These are phyloP conservation scores for Netelia fuscicornis DNA, from an alignment of 2,888 invertebrate species.

Conservation along the genomic window DNA sequence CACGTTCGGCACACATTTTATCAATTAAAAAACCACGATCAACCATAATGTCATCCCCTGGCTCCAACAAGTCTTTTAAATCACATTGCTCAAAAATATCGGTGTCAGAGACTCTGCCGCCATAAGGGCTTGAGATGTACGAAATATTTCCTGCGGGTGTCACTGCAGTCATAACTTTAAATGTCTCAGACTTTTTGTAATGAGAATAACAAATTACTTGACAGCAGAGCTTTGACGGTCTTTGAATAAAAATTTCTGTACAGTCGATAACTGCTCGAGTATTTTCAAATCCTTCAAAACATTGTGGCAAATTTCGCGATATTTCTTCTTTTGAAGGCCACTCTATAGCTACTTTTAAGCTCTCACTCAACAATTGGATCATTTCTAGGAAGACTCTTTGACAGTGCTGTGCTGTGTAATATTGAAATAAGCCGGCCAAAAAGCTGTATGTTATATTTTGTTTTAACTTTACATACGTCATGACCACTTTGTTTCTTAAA, in stretches of 20 bases:
- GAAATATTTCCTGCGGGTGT: constrained; percentile 68
- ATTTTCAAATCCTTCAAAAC: constrained; percentile 69
- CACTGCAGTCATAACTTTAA: constrained; percentile 69
- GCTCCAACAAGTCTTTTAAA: constrained; percentile 34
- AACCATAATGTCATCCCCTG: constrained; percentile 27
- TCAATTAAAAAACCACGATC: constrained; percentile 36
- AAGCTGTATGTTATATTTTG: constrained; percentile 42
- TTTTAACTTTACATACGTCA: constrained; percentile 34
- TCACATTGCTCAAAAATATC: constrained; percentile 62
- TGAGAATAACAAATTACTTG: constrained; percentile 65
- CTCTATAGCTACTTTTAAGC: constrained; percentile 31
- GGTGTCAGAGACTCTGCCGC: constrained; percentile 71
- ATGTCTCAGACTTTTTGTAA: constrained; percentile 66
- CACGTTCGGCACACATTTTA: constrained; percentile 38
- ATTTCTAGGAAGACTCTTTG: constrained; percentile 39
- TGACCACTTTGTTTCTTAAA: constrained; percentile 32
- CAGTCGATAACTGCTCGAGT: constrained; percentile 71
- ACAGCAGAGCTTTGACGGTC: constrained; percentile 64
- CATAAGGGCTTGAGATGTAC: constrained; percentile 67
- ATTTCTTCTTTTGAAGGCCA: constrained; percentile 62
- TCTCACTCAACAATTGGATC: constrained; percentile 34
- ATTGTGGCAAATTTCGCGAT: constrained; percentile 67
- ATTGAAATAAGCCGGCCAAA: constrained; percentile 43
- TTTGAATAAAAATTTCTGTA: constrained; percentile 68
- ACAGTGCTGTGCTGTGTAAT: constrained; percentile 30